These are phyloP conservation scores for Chelon auratus DNA, from an alignment of 2,797 vertebrate genomes.

Conservation along the genomic window DNA sequence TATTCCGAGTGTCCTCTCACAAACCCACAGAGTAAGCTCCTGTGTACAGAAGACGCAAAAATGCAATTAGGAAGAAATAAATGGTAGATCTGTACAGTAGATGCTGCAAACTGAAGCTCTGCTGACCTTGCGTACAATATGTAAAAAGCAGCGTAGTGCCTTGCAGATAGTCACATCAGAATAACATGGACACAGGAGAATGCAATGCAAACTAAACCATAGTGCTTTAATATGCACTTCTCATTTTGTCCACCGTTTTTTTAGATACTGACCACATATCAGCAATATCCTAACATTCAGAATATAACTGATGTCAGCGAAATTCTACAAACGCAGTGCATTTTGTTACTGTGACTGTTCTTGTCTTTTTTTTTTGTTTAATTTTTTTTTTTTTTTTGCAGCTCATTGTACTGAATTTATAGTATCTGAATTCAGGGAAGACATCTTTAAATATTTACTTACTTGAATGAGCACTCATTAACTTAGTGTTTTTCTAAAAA, in stretches of 20 bases:
- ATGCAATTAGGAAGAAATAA: constrained; percentile 23
- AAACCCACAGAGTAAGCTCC: constrained; percentile 6
- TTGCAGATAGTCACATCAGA: not conserved
- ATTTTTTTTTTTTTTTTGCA: too few species aligned
- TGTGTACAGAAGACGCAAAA: constrained; percentile 20
- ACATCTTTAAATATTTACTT: too few species aligned
- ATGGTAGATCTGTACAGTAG: constrained; percentile 4
- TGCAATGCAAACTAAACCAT: not conserved
- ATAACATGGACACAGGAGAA: not conserved
- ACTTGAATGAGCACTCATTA: too few species aligned
- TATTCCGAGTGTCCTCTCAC: constrained; percentile 41
- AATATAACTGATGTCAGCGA: not conserved
- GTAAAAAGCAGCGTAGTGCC: not conserved
- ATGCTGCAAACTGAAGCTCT: constrained; percentile 10
- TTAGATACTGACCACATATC: not conserved
- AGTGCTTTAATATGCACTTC: not conserved
- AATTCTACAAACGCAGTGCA: not conserved
- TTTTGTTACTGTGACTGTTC: not conserved
- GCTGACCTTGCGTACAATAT: constrained; percentile 11
- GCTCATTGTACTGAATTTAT: too few species aligned
- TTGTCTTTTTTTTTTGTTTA: not conserved
- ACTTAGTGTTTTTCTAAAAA: too few species aligned
- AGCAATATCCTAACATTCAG: not conserved
- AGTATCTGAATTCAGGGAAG: too few species aligned
- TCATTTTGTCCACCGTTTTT: not conserved